Conservation (phyloP, 2,113 vertebrate genomes). For the Mormoops blainvillei region DNA sequence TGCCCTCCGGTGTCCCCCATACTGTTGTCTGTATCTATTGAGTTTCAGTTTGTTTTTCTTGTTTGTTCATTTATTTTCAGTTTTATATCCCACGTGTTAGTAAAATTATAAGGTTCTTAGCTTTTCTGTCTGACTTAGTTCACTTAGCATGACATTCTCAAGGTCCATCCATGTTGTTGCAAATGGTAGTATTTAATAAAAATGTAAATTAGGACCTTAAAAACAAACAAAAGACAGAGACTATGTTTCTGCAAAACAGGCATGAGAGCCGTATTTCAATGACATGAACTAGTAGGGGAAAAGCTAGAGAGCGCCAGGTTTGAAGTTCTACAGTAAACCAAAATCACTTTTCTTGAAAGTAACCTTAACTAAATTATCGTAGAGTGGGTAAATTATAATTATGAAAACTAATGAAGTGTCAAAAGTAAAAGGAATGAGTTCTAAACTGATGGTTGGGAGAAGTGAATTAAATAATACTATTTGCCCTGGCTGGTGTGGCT, state of each 20-base stretch:
- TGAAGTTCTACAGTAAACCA: background rate
- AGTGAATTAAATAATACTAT: background rate
- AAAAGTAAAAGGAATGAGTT: background rate
- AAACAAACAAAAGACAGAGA: background rate
- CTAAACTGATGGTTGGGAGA: background rate
- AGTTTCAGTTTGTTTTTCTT: background rate
- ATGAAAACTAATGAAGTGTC: background rate
- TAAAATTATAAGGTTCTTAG: background rate
- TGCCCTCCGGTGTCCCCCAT: background rate
- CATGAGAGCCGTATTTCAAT: background rate
- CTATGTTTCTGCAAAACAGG: background rate
- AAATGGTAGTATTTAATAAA: background rate
- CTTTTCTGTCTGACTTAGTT: background rate
- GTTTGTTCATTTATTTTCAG: background rate
- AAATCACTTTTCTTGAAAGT: background rate
- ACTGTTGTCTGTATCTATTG: background rate
- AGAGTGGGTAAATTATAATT: background rate
- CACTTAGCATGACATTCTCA: background rate
- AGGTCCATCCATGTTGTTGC: background rate
- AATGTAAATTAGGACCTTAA: conserved; percentile 14
- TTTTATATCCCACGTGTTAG: background rate
- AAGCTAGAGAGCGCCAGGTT: background rate
- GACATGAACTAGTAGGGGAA: background rate
- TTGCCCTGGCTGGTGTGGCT: no score
- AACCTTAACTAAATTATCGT: background rate